These are phyloP conservation scores for Acanthoscelides obtectus DNA, from an alignment of 2,888 invertebrate genomes.

Conservation along the genomic window DNA sequence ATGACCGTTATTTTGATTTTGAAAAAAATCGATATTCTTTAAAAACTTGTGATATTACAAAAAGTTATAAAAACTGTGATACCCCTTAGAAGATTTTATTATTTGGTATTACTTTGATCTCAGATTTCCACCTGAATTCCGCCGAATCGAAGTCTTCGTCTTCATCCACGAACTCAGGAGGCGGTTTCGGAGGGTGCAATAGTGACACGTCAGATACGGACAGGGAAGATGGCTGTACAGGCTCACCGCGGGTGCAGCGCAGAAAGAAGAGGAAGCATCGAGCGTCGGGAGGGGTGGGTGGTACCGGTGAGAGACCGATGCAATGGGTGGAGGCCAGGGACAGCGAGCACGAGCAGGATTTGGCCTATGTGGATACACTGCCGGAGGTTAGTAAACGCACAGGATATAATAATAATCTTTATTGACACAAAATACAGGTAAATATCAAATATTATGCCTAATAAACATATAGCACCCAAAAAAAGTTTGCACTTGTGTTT, in stretches of 20 bases:
- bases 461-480: no score
- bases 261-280: slow-evolving; percentile 57
- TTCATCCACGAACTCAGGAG: slow-evolving; percentile 51
- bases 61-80: no score
- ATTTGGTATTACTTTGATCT: slow-evolving; percentile 3
- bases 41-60: no score
- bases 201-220: slow-evolving; percentile 66
- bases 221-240: slow-evolving; percentile 66
- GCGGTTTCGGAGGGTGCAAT: slow-evolving; percentile 48
- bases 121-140: slow-evolving; percentile 37
- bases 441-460: no score
- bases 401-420: no score
- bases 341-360: slow-evolving; percentile 50
- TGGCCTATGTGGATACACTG: slow-evolving; percentile 78
- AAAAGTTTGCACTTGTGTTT: no score
- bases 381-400: slow-evolving; percentile 75
- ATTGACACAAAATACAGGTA: no score
- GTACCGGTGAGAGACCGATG: slow-evolving; percentile 14
- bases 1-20: no score
- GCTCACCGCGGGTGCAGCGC: slow-evolving; percentile 77
- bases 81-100: no score
- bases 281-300: slow-evolving; percentile 29
- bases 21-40: no score
- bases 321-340: slow-evolving; percentile 30
- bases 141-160: slow-evolving; percentile 55